phyloP scores from a whole-genome alignment of 2,888 invertebrate genomes.

The Spicauda simplicius region DNA sequence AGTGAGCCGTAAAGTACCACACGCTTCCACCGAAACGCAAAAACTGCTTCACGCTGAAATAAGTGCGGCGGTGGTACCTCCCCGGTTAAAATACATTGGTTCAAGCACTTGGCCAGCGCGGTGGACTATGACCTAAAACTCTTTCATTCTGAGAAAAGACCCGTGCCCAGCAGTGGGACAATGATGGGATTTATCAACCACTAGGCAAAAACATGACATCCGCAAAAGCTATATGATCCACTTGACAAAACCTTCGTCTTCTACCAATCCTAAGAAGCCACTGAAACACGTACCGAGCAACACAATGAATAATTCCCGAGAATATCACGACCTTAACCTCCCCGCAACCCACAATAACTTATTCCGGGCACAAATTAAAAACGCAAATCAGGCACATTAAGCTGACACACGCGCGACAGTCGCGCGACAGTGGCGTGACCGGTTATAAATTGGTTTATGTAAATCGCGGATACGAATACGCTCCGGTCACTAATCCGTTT shows the following conservation, averaged over 20 bases:
- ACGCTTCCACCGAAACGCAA: too few species aligned
- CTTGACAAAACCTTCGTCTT: neutral
- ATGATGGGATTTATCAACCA: too few species aligned
- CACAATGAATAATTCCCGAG: neutral
- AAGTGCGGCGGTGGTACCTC: too few species aligned
- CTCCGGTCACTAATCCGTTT: neutral
- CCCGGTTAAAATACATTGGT: too few species aligned
- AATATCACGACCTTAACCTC: neutral
- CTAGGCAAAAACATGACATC: too few species aligned
- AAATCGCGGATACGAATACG: slow-evolving; percentile 25
- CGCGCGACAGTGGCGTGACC: slow-evolving; percentile 22
- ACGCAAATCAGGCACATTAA: slow-evolving; percentile 4
- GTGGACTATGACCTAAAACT: too few species aligned
- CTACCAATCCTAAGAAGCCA: neutral
- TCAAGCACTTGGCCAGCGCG: too few species aligned
- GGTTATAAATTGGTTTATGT: slow-evolving; percentile 38
- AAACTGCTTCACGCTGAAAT: too few species aligned
- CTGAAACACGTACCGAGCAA: neutral
- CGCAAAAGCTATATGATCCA: neutral
- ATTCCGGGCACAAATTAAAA: slow-evolving; percentile 8
- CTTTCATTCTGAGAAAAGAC: too few species aligned
- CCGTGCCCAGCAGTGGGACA: too few species aligned
- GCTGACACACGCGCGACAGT: slow-evolving; percentile 12
- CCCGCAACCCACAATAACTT: neutral
- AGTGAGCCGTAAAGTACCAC: too few species aligned